Percentiles rank a stretch among this genome's conserved stretches.
Evolutionary conservation across 2,797 vertebrate species (phyloP).

Genomic region (Falco berigora): DNA sequence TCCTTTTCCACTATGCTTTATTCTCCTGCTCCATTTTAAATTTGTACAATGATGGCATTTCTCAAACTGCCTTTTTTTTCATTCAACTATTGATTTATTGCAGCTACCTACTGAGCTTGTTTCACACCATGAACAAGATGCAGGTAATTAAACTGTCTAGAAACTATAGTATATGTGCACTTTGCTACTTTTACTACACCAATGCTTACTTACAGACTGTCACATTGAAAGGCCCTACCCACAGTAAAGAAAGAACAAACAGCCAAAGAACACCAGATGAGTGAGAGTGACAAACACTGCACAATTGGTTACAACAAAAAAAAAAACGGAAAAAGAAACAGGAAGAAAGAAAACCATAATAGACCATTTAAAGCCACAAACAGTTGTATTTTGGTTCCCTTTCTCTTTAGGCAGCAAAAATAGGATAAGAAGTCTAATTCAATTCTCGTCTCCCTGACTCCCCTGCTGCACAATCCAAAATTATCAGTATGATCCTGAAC

Average conservation of each 20-base stretch:
- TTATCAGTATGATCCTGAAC: background rate
- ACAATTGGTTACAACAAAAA: background rate
- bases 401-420: background rate
- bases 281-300: background rate
- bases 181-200: background rate
- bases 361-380: background rate
- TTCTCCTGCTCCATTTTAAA: background rate
- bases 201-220: background rate
- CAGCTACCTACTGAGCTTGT: background rate
- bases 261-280: background rate
- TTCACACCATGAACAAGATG: background rate
- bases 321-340: background rate
- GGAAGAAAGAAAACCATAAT: background rate
- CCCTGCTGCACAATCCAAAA: background rate
- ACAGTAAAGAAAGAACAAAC: background rate
- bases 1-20: background rate
- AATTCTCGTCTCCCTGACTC: background rate
- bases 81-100: background rate
- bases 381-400: background rate
- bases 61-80: background rate
- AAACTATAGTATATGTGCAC: background rate
- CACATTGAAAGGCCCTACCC: background rate
- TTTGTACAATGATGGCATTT: background rate
- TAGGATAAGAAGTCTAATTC: background rate
- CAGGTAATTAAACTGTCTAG: background rate